Percentiles rank a stretch among this genome's conserved stretches.
These are phyloP conservation scores for Nothoprocta perdicaria DNA, from an alignment of 2,113 vertebrate genomes.

Conservation along the genomic window DNA sequence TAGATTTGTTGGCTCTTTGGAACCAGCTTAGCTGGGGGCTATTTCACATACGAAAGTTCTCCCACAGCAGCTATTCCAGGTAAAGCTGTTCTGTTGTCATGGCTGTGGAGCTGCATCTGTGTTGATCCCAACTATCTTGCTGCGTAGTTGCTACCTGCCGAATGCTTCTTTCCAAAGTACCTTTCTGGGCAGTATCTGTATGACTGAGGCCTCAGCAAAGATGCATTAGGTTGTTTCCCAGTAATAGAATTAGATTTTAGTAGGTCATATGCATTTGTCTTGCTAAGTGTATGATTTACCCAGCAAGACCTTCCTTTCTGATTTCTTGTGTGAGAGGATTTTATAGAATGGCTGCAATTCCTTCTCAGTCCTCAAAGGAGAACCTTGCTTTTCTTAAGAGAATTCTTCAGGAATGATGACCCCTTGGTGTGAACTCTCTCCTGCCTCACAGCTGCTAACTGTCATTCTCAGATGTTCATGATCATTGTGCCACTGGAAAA, in stretches of 20 bases:
- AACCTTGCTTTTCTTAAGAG: background rate
- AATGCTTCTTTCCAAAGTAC: background rate
- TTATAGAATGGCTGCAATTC: background rate
- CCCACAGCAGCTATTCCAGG: background rate
- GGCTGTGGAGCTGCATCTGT: background rate
- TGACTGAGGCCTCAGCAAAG: background rate
- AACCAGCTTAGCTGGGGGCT: background rate
- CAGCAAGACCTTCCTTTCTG: background rate
- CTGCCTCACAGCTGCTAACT: background rate
- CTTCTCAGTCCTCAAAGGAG: background rate
- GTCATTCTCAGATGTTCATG: background rate
- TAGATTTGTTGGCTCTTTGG: background rate
- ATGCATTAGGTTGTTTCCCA: background rate
- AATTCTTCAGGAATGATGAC: background rate
- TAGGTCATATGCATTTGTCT: rapidly evolving
- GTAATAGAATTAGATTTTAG: background rate
- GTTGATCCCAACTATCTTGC: background rate
- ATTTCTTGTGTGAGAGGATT: background rate
- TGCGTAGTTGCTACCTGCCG: background rate
- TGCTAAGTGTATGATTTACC: background rate
- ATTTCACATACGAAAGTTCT: background rate
- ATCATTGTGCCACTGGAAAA: background rate
- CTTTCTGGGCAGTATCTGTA: rapidly evolving
- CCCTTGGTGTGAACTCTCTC: background rate
- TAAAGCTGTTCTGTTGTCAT: background rate